Percentiles rank a stretch among this genome's conserved stretches.
These are phyloP conservation scores for Buphagus erythrorhynchus DNA, from an alignment of 2,797 vertebrate species.

Conservation along the genomic window DNA sequence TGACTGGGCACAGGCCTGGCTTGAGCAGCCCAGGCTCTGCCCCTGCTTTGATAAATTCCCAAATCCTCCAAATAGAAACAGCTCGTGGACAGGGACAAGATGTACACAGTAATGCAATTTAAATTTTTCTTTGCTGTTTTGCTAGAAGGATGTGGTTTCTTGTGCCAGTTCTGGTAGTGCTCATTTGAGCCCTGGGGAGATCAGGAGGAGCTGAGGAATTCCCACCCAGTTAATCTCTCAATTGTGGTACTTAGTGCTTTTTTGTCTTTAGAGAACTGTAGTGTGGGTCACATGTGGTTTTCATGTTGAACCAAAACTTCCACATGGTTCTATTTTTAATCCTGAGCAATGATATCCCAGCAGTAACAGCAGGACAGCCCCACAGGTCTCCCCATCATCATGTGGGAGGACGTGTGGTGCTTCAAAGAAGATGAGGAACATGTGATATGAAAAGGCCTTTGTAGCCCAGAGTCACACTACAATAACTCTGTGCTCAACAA, in stretches of 20 bases:
- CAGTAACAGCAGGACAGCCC: neutral
- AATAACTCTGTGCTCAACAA: constrained; percentile 32
- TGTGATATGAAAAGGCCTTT: constrained; percentile 54
- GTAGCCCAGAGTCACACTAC: neutral
- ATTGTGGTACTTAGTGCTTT: neutral
- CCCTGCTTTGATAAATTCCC: neutral
- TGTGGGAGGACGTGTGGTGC: neutral
- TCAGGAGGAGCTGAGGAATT: neutral
- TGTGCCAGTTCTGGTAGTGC: neutral
- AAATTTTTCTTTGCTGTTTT: neutral
- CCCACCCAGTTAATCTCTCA: neutral
- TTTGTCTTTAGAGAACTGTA: neutral
- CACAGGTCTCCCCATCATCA: neutral
- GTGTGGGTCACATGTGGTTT: neutral
- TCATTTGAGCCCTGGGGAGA: neutral
- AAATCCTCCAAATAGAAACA: neutral
- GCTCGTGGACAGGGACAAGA: neutral
- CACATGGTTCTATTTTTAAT: neutral
- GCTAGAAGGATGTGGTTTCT: neutral
- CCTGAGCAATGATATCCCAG: neutral
- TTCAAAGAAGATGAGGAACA: constrained; percentile 6
- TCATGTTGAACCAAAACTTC: neutral
- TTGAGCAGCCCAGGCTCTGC: neutral
- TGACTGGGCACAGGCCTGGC: neutral
- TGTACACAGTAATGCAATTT: fast-evolving